Percentiles rank a stretch among this genome's conserved stretches.
These are phyloP conservation scores for Plebejus melissa DNA, from an alignment of 2,888 invertebrate species.

Conservation along the genomic window DNA sequence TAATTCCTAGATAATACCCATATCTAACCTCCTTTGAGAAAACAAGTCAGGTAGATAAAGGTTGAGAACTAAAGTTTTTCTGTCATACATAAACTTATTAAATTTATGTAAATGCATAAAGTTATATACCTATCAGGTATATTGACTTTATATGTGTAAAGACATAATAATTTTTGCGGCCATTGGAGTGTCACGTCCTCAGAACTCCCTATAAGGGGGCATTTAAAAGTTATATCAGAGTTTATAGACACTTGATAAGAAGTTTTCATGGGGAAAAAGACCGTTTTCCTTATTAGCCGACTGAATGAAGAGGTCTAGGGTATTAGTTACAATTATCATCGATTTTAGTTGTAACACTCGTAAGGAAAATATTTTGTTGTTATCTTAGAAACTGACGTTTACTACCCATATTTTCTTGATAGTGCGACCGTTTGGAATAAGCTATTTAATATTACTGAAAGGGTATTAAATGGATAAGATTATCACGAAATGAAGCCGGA, in stretches of 20 bases:
- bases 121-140: too few species aligned
- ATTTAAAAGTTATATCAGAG: conserved; percentile 2
- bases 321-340: conserved; percentile 13
- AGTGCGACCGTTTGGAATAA: background rate
- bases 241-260: conserved; percentile 21
- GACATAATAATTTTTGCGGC: background rate
- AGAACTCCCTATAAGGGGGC: background rate
- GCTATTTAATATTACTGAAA: background rate
- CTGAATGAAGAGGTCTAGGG: background rate
- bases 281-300: conserved; percentile 6
- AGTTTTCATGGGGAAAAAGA: conserved; percentile 1
- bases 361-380: conserved; percentile 11
- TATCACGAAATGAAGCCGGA: background rate
- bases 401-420: background rate
- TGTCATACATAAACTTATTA: background rate
- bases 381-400: background rate
- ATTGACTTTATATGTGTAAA: too few species aligned
- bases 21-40: background rate
- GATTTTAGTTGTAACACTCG: background rate
- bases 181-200: background rate
- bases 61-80: background rate
- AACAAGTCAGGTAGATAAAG: background rate
- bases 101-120: background rate
- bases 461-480: background rate
- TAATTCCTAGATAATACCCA: background rate